Evolutionary conservation across 2,797 vertebrate genomes (phyloP), one percentile per base, ranked within the genome.

Genomic region (Pseudomugil tenellus): DNA sequence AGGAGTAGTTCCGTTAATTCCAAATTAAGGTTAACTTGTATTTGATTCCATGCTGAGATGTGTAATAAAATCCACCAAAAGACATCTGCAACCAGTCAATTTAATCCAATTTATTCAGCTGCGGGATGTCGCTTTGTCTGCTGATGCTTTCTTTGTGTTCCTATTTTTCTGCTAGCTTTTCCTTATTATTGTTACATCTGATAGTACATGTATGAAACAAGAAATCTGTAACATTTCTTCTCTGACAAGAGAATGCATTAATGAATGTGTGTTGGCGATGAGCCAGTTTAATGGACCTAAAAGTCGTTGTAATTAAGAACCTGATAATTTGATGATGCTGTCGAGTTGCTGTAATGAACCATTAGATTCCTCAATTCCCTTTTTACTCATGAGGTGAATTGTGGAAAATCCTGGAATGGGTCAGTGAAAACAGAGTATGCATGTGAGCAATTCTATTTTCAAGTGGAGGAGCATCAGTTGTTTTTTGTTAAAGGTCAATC

Each of bases 61-160:
- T 61, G 23, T 90, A 86, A 91, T 90, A 91, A 87, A 89, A 90
- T 85, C 80, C 85, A 80, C 84, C 84, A 77, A 82, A 87, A 85
- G 75, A 67, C 90, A 92, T 88, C 88, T 92, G 91, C 74, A 87
- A 58, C 61, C 10, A 74, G 79, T 79, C 62, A 26, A 74, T 89
- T 87, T 87, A 89, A 92, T 89, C 76, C 76, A 87, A 80, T 91
- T 87, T 74, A 86, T 90, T 85, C 69, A 66, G 65, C 86, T 52
- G 31, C 67, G 60, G 84, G 86, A 79, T 69, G 85, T 66, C 64
- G 28, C 57, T 31, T 51, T 46, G 66, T 81, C 63, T 79, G 77
- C 73, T 49, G 39, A 54, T 23, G 49, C 17, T n/a, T 10, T 2
- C 51, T 70, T 12, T 63, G 21, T 26, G 25, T 52, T 63, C 37